A percentile compares a stretch with the other conserved stretches of the same genome.
These are phyloP conservation scores for Meta bourneti DNA, from an alignment of 2,888 invertebrate genomes.

Conservation along the genomic window DNA sequence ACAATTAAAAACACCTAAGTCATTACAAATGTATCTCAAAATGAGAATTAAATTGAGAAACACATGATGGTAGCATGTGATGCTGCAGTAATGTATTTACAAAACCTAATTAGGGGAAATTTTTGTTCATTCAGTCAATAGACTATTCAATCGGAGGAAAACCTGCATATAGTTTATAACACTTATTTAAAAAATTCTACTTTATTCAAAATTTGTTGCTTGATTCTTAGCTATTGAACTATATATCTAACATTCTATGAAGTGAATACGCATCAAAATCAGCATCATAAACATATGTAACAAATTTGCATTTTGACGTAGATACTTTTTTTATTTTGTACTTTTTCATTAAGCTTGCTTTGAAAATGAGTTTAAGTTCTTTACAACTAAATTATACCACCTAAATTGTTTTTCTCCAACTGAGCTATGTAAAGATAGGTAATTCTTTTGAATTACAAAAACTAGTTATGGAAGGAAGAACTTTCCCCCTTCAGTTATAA, in stretches of 20 bases:
- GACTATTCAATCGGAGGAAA: conserved; percentile 15
- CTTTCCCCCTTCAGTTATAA: not conserved
- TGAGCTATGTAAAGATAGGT: not conserved
- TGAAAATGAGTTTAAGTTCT: not conserved
- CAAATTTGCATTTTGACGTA: conserved; percentile 10
- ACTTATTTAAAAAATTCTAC: conserved; percentile 43
- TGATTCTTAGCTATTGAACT: conserved; percentile 2
- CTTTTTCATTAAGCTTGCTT: conserved; percentile 18
- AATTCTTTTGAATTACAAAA: not conserved
- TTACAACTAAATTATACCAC: not conserved
- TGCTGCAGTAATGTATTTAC: not conserved
- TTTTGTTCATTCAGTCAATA: conserved; percentile 39
- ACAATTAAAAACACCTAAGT: not conserved
- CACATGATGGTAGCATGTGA: not conserved
- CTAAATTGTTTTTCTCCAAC: not conserved
- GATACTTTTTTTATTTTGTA: conserved; percentile 12
- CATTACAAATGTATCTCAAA: not conserved
- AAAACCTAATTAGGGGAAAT: conserved; percentile 21
- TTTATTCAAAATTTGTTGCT: conserved; percentile 58
- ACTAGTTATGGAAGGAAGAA: not conserved
- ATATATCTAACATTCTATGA: conserved; percentile 24
- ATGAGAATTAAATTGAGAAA: not conserved
- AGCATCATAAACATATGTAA: conserved; percentile 7
- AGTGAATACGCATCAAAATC: conserved; percentile 31
- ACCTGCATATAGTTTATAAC: conserved; percentile 17